Evolutionary conservation across 2,113 vertebrate genomes (phyloP), one percentile per base, ranked within the genome.

Genomic region (Takifugu flavidus): DNA sequence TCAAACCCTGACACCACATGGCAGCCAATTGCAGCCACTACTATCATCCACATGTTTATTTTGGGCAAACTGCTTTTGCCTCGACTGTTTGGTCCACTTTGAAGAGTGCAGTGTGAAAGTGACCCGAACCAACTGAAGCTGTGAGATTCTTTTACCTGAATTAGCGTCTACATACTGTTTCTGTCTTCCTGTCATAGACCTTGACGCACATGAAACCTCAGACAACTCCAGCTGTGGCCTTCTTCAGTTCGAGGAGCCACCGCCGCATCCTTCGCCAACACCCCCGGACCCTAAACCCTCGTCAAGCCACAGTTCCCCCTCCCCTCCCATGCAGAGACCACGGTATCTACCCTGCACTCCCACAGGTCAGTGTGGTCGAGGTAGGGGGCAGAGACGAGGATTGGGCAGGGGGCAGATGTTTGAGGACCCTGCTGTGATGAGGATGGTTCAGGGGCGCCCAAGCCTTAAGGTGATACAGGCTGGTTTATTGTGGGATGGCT

Each of bases 361-460:
- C 2, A 31, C 46, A 2, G 59, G 67, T 20, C 79, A 62, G 59
- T 59, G 61, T 2, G 39, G 66, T 45, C 74, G 75, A 65, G 0
- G 55, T 1, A 25, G 79, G 39, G 68, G 67, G 1, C 62, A 49
- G 25, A 79, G 84, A 60, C 70, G 77, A n/a, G 75, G 74, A n/a
- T 57, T 46, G 7, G 52, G 60, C 43, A 67, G 70, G 61, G 91
- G 57, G 4, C 87, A 84, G 59, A 80, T 92, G 49, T 83, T 95
- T 62, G 86, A 93, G 53, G 94, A 96, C 73, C 94, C 94, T 0
- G 93, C 94, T 0, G 92, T 95, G 76, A 89, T 97, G 74, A 91
- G 80, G 62, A 93, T 84, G 0, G 88, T 95, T 46, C 89, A 91
- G 56, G 90, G 91, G 6, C 85, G 89, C 5, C 90, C 87, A n/a